Percentiles rank a stretch among this genome's conserved stretches.
Conservation (phyloP, 1,140 invertebrate genomes). For the Musca vetustissima region DNA sequence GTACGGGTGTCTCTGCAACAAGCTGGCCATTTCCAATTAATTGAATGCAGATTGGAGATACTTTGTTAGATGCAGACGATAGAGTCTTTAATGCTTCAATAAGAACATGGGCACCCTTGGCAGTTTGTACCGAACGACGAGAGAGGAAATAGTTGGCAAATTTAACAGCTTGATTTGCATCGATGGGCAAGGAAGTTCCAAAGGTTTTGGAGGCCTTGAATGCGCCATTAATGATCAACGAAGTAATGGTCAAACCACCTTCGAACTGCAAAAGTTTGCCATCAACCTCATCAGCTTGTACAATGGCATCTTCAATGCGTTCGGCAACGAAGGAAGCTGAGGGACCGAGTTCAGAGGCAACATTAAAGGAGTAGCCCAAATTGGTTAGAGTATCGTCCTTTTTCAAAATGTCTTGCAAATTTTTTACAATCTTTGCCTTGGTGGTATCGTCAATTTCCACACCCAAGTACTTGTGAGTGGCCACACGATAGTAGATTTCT, state of each 20-base stretch:
- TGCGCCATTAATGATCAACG: conserved; percentile 58
- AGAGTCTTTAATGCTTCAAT: conserved; percentile 73
- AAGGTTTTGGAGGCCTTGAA: conserved; percentile 70
- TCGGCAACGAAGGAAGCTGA: conserved; percentile 74
- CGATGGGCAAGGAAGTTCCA: conserved; percentile 73
- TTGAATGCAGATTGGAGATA: conserved; percentile 74
- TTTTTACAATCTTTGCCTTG: conserved; percentile 65
- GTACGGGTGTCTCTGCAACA: conserved; percentile 67
- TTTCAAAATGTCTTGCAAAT: conserved; percentile 68
- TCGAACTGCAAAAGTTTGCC: conserved; percentile 88
- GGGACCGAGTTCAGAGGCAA: conserved; percentile 69
- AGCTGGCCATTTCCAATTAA: conserved; percentile 74
- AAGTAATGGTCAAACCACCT: conserved; percentile 73
- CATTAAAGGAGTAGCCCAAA: conserved; percentile 81
- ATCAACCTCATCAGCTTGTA: conserved; percentile 94
- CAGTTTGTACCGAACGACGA: conserved; percentile 83
- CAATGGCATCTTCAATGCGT: conserved; percentile 85
- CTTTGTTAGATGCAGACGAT: conserved; percentile 39
- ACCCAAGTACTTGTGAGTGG: conserved; percentile 40
- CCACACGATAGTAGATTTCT: conserved; percentile 49
- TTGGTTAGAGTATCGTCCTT: conserved; percentile 76
- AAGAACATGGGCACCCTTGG: conserved; percentile 78
- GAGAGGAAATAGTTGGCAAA: conserved; percentile 90
- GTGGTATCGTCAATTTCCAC: conserved; percentile 52
- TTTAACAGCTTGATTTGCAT: conserved; percentile 81